Conservation (phyloP, 2,797 vertebrate genomes). For the Sphenodon punctatus region DNA sequence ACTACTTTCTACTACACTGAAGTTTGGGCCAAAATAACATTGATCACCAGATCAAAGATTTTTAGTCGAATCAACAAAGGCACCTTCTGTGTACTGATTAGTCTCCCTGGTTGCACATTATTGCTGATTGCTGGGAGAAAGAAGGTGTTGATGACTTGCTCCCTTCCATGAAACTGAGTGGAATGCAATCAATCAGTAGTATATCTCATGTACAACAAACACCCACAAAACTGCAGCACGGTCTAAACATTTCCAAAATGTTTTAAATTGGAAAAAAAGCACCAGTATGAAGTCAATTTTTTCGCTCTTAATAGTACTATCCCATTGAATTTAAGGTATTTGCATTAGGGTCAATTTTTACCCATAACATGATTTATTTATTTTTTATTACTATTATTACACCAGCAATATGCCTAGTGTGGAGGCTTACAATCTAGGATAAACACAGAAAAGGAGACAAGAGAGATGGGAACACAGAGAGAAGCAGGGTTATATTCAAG, state of each 20-base stretch:
- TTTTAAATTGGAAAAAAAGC: constrained; percentile 3
- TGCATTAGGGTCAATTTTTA: background rate
- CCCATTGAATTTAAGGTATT: background rate
- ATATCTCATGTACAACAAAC: constrained; percentile 25
- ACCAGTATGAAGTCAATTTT: background rate
- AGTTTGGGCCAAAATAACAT: background rate
- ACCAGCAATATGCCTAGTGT: too few species aligned
- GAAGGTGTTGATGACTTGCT: constrained; percentile 46
- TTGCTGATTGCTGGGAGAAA: constrained; percentile 45
- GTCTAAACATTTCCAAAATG: background rate
- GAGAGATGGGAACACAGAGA: too few species aligned
- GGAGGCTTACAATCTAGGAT: too few species aligned
- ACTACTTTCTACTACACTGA: background rate
- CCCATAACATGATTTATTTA: background rate
- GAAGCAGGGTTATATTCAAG: too few species aligned
- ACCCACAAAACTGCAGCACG: background rate
- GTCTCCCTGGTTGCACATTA: constrained; percentile 45
- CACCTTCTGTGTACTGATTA: constrained; percentile 54
- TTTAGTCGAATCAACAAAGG: constrained; percentile 41
- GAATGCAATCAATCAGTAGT: constrained; percentile 24
- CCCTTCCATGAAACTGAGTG: constrained; percentile 5
- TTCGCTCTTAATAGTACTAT: background rate
- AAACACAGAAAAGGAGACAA: too few species aligned
- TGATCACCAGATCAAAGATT: constrained; percentile 31
- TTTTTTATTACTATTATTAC: too few species aligned